Evolutionary conservation across 2,888 invertebrate species (phyloP), one percentile per base, ranked within the genome.

Genomic region (Drosophila trichaetosa): DNA sequence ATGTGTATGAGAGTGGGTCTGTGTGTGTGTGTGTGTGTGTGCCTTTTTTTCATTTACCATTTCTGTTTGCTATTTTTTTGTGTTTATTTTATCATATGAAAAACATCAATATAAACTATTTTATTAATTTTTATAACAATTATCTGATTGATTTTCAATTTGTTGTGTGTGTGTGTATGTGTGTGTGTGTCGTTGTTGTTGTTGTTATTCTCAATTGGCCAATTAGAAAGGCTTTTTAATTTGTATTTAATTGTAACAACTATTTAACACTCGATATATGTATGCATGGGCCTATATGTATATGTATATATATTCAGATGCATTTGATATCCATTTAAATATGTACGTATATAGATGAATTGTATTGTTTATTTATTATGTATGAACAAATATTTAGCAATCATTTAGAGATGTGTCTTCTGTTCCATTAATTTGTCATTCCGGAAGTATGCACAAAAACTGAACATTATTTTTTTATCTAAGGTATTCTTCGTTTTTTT

Each of bases 211-310:
- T 69, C 68, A 67, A 73, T 53, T 73, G 38, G 59, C 60, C 54
- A 42, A 38, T 16, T 62, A 21, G 27, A 42, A 79, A 51, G 57
- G 58, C 38, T 27, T 48, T 36, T 31, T 31, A 1, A 0, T 16
- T 21, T 4, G 13, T 46, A 48, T 57, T 69, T 48, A 67, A 58
- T 80, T 60, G 70, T 89, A 90, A 89, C 85, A 89, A 90, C 90
- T 87, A 87, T 89, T 81, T 84, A 86, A 86, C 86, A 90, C 80
- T 89, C 79, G 73, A 87, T 90, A 87, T 89, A 62, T 63, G 57
- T 63, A 65, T 53, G 64, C 65, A 53, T 38, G 59, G 54, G 24
- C 38, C 61, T 54, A 79, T 73, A 56, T 49, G 36, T 51, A 54
- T 65, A 34, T 42, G 66, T 53, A 57, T 53, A 21, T 71, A 61